Evolutionary conservation across 2,113 vertebrate genomes (phyloP).

Genomic region (Xyrauchen texanus): DNA sequence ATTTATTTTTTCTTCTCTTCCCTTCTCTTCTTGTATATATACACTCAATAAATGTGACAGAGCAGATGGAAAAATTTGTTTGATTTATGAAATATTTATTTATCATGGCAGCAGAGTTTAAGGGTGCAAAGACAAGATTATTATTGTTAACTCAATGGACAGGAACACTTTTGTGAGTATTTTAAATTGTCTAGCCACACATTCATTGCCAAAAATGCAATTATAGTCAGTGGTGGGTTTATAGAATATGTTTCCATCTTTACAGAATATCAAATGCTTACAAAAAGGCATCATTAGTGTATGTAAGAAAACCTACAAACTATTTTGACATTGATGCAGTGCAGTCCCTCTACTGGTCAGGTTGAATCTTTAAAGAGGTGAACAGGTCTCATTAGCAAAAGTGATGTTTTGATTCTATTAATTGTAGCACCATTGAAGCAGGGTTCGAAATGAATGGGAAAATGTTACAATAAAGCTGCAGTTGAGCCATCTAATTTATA

Average conservation of each 20-base stretch:
- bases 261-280: background rate
- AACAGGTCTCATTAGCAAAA: constrained; percentile 18
- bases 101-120: background rate
- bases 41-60: background rate
- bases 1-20: background rate
- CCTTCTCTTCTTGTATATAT: background rate
- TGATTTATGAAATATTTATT: constrained; percentile 14
- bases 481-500: constrained; percentile 5
- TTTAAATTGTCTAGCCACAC: background rate
- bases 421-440: background rate
- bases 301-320: background rate
- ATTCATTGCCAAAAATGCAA: background rate
- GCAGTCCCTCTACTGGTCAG: constrained; percentile 32
- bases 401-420: constrained; percentile 29
- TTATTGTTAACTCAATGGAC: background rate
- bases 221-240: no score
- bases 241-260: no score
- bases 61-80: background rate
- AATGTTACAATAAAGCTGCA: constrained; percentile 5
- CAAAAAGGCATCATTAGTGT: background rate
- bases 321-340: no score
- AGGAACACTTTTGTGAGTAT: background rate
- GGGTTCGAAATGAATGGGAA: background rate
- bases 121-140: background rate
- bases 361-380: background rate